phyloP scores from a whole-genome alignment of 2,113 vertebrate species.

The Melanostigma gelatinosum region DNA sequence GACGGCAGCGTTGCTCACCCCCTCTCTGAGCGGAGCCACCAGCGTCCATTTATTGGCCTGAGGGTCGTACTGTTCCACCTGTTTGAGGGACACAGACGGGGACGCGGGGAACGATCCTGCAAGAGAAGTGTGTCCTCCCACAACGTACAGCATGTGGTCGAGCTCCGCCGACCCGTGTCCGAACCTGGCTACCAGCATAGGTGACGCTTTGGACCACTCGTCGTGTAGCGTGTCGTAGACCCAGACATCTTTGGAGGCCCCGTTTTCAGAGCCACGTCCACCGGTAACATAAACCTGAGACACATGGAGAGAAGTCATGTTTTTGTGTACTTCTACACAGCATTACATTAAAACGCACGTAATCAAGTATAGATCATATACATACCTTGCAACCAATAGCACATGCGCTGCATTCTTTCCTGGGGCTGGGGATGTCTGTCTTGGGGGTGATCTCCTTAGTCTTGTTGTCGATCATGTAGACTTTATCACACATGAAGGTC shows the following conservation, averaged over 20 bases:
- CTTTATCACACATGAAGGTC: slow-evolving; percentile 89
- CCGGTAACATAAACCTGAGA: slow-evolving; percentile 85
- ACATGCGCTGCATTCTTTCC: slow-evolving; percentile 89
- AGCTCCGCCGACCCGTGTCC: slow-evolving; percentile 88
- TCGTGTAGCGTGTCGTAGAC: slow-evolving; percentile 88
- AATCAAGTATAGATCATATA: not conserved
- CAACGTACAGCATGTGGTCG: slow-evolving; percentile 84
- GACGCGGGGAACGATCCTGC: slow-evolving; percentile 87
- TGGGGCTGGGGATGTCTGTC: slow-evolving; percentile 88
- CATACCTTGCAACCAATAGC: slow-evolving; percentile 87
- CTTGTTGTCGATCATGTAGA: slow-evolving; percentile 88
- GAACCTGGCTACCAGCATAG: slow-evolving; percentile 87
- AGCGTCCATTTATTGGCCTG: slow-evolving; percentile 88
- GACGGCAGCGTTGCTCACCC: slow-evolving; percentile 88
- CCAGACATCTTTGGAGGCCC: slow-evolving; percentile 89
- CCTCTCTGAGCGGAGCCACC: slow-evolving; percentile 87
- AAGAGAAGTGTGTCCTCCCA: slow-evolving; percentile 87
- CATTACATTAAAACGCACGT: not conserved
- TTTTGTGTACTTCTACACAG: not conserved
- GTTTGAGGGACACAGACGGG: slow-evolving; percentile 88
- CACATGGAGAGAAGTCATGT: slow-evolving; percentile 6
- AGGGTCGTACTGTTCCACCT: slow-evolving; percentile 89
- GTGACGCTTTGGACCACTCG: slow-evolving; percentile 88
- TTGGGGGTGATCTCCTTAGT: slow-evolving; percentile 87
- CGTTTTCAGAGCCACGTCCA: slow-evolving; percentile 87